phyloP scores from a whole-genome alignment of 2,113 vertebrate genomes.

The Xenus cinereus region DNA sequence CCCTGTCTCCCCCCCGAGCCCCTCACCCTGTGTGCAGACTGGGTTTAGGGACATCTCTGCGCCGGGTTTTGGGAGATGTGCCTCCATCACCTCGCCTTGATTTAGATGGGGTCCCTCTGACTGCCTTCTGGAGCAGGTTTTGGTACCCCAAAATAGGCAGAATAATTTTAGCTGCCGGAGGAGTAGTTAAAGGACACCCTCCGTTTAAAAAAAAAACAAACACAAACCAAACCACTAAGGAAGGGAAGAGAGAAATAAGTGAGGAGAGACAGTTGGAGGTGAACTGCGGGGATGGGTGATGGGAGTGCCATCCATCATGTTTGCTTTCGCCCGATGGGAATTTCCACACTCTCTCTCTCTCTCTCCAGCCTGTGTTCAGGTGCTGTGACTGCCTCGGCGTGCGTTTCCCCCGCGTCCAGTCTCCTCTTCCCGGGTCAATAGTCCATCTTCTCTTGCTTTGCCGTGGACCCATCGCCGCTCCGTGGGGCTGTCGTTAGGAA shows the following conservation, averaged over 20 bases:
- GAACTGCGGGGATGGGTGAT: not conserved
- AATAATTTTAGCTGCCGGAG: not conserved
- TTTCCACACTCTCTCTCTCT: not conserved
- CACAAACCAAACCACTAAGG: not conserved
- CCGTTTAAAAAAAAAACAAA: not conserved
- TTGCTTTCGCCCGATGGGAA: not conserved
- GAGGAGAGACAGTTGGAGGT: not conserved
- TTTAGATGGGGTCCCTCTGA: not conserved
- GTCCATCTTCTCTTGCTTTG: not conserved
- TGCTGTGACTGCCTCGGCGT: not conserved
- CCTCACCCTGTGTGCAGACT: not conserved
- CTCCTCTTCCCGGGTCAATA: not conserved
- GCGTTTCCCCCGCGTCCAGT: not conserved
- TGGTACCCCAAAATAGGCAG: not conserved
- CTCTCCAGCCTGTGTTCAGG: not conserved
- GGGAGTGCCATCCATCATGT: conserved; percentile 49
- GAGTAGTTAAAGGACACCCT: not conserved
- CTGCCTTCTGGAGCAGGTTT: not conserved
- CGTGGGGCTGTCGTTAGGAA: not conserved
- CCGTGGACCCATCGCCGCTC: not conserved
- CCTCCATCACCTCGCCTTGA: fast-evolving
- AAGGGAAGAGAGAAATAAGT: not conserved
- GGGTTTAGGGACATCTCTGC: not conserved
- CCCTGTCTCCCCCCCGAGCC: not conserved
- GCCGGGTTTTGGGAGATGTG: not conserved